These are phyloP conservation scores for Xanthorhoe designata DNA, from an alignment of 2,888 invertebrate genomes.

Conservation along the genomic window DNA sequence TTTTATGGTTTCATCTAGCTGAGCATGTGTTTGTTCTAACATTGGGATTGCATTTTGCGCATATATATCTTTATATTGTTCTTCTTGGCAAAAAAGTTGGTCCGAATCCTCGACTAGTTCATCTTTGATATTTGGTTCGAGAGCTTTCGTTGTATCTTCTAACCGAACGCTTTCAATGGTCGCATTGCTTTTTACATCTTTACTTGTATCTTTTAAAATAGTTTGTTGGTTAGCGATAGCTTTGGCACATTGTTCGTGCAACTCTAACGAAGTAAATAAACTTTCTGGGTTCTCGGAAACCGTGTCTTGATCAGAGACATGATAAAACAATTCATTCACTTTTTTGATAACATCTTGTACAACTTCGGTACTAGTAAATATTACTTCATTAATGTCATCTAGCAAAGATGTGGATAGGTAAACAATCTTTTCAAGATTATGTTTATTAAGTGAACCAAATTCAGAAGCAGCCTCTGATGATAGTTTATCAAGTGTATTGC, in stretches of 20 bases:
- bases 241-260: not conserved
- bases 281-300: not conserved
- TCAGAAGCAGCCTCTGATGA: slow-evolving; percentile 9
- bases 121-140: not conserved
- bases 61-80: not conserved
- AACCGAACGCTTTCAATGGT: no score
- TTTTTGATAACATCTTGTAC: slow-evolving; percentile 9
- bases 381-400: slow-evolving; percentile 16
- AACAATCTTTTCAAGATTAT: slow-evolving; percentile 4
- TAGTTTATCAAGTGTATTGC: slow-evolving; percentile 2
- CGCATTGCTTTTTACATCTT: no score
- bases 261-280: not conserved
- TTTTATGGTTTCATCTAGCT: not conserved
- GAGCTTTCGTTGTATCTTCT: not conserved
- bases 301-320: not conserved
- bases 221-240: not conserved
- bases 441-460: not conserved
- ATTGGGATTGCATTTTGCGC: not conserved
- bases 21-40: not conserved
- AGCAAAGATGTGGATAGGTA: slow-evolving; percentile 5
- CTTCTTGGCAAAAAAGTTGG: not conserved
- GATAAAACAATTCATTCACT: slow-evolving; percentile 3
- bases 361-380: slow-evolving; percentile 14
- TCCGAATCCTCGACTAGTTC: not conserved
- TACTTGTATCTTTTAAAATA: not conserved